phyloP scores from a whole-genome alignment of 2,888 invertebrate species.

The Spodoptera picta region DNA sequence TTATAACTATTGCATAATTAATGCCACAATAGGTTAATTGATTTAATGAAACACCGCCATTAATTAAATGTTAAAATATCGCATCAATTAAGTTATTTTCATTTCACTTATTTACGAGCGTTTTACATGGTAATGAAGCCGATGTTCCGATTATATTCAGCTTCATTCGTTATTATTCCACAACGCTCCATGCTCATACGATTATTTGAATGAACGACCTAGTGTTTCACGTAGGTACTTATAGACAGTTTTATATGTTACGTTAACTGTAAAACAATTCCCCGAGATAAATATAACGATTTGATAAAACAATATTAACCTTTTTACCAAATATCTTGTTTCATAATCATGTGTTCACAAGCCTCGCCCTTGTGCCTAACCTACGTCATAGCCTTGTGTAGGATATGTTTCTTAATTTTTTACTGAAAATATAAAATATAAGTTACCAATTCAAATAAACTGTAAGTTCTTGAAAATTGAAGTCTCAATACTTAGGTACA shows the following conservation, averaged over 20 bases:
- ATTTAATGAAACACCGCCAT: not conserved
- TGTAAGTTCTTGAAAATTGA: constrained; percentile 3
- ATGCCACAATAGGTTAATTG: not conserved
- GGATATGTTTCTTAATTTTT: no score
- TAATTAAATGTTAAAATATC: not conserved
- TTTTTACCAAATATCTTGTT: no score
- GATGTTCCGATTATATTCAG: constrained; percentile 12
- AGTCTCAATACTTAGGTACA: constrained; percentile 15
- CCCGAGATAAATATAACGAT: no score
- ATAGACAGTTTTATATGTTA: not conserved
- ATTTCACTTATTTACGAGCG: constrained; percentile 8
- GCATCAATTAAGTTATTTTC: not conserved
- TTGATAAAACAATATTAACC: no score
- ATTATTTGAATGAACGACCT: constrained; percentile 8
- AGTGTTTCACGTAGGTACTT: not conserved
- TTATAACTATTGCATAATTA: no score
- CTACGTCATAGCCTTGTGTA: no score
- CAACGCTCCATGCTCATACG: not conserved
- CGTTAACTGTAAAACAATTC: no score
- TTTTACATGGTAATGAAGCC: constrained; percentile 21
- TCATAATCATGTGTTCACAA: no score
- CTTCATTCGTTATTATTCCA: constrained; percentile 23
- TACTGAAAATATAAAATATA: not conserved
- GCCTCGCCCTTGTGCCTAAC: no score
- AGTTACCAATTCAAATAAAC: no score